Evolutionary conservation across 2,113 vertebrate genomes (phyloP).

Genomic region (Delphinus delphis): DNA sequence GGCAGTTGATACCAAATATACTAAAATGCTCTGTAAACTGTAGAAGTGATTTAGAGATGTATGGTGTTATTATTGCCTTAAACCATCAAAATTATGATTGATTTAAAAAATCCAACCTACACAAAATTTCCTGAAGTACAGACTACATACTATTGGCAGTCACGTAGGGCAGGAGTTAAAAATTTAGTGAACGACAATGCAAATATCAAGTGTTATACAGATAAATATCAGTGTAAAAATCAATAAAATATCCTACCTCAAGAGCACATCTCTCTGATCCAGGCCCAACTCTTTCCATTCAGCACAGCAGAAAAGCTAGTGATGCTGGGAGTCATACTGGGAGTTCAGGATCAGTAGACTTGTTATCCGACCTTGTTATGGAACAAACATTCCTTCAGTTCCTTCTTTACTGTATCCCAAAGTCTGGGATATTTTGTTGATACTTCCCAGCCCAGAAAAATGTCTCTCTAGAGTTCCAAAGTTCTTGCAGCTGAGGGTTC

Average conservation of each 20-base stretch:
- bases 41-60: constrained; percentile 15
- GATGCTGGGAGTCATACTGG: not conserved
- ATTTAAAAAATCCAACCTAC: constrained; percentile 5
- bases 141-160: not conserved
- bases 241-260: not conserved
- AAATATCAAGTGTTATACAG: constrained; percentile 32
- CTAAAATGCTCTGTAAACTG: not conserved
- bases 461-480: not conserved
- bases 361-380: not conserved
- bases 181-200: not conserved
- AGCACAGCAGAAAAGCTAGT: not conserved
- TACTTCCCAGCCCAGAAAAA: not conserved
- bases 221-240: not conserved
- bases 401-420: not conserved
- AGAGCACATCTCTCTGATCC: not conserved
- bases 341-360: not conserved
- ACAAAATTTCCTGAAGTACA: constrained; percentile 3
- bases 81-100: constrained; percentile 19
- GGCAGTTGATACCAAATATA: not conserved
- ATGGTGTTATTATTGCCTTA: not conserved
- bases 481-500: not conserved
- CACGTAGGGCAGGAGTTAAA: not conserved
- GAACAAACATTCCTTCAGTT: not conserved
- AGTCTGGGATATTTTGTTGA: not conserved
- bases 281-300: not conserved